Conservation (phyloP, 2,888 invertebrate genomes). For the Orthonychiurus folsomi region DNA sequence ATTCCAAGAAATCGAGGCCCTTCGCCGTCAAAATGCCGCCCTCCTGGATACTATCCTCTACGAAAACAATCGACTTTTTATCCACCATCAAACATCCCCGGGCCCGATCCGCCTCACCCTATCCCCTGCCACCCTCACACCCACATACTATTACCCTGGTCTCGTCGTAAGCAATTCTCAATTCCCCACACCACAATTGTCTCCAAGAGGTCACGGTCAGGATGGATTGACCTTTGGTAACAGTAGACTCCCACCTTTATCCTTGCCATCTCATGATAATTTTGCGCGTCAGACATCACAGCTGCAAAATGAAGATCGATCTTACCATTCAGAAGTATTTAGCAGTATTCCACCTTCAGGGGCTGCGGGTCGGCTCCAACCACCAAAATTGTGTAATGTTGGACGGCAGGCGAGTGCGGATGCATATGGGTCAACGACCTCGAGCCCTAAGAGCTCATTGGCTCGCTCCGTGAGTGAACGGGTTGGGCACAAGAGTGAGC, state of each 20-base stretch:
- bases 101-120: background rate
- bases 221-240: too few relatives aligned
- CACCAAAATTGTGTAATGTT: background rate
- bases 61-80: constrained; percentile 14
- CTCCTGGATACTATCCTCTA: constrained; percentile 34
- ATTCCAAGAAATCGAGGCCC: constrained; percentile 42
- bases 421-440: too few relatives aligned
- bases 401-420: too few relatives aligned
- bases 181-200: constrained; percentile 17
- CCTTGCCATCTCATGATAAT: background rate
- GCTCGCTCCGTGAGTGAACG: constrained; percentile 69
- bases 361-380: background rate
- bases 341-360: background rate
- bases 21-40: constrained; percentile 38
- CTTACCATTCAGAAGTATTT: background rate
- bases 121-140: constrained; percentile 13
- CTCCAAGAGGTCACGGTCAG: constrained; percentile 11
- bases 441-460: background rate
- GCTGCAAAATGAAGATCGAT: too few relatives aligned
- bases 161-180: constrained; percentile 15
- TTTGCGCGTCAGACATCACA: background rate
- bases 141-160: constrained; percentile 20
- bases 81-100: background rate
- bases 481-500: constrained; percentile 72
- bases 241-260: background rate